A percentile compares a stretch with the other conserved stretches of the same genome.
phyloP scores from a whole-genome alignment of 2,113 vertebrate species.

The Nycticorax nycticorax region DNA sequence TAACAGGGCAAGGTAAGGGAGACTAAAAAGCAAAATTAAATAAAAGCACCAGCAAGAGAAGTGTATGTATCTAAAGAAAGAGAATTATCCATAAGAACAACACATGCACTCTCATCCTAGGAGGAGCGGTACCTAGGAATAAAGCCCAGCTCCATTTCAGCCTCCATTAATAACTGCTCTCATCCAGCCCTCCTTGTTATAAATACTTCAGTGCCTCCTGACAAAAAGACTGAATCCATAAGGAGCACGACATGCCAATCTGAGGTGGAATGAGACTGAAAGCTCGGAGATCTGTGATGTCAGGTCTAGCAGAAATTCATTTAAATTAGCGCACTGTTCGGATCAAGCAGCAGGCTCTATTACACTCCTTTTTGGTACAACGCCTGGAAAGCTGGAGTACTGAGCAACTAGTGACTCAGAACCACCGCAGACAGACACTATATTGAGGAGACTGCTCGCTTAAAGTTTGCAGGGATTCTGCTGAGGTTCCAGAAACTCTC shows the following conservation, averaged over 20 bases:
- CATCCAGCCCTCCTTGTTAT: not conserved
- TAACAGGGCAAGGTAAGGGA: not conserved
- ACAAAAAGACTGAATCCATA: not conserved
- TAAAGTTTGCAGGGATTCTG: not conserved
- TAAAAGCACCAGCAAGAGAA: not conserved
- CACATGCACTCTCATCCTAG: rapidly evolving
- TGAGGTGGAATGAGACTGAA: not conserved
- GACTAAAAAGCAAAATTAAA: not conserved
- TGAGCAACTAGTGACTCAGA: not conserved
- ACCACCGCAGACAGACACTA: not conserved
- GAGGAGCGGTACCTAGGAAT: rapidly evolving
- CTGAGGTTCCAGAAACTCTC: not conserved
- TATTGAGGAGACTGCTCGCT: not conserved
- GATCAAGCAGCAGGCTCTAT: not conserved
- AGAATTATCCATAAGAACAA: not conserved
- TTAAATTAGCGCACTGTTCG: not conserved
- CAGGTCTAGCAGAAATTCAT: not conserved
- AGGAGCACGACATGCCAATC: rapidly evolving
- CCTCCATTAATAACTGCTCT: not conserved
- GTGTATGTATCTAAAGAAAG: not conserved
- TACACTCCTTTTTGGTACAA: not conserved
- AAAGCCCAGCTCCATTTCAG: not conserved
- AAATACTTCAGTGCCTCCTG: not conserved
- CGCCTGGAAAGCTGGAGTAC: not conserved
- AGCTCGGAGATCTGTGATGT: not conserved